Evolutionary conservation across 2,888 invertebrate species (phyloP), one percentile per base, ranked within the genome.

Genomic region (Ormyrus pomaceus): DNA sequence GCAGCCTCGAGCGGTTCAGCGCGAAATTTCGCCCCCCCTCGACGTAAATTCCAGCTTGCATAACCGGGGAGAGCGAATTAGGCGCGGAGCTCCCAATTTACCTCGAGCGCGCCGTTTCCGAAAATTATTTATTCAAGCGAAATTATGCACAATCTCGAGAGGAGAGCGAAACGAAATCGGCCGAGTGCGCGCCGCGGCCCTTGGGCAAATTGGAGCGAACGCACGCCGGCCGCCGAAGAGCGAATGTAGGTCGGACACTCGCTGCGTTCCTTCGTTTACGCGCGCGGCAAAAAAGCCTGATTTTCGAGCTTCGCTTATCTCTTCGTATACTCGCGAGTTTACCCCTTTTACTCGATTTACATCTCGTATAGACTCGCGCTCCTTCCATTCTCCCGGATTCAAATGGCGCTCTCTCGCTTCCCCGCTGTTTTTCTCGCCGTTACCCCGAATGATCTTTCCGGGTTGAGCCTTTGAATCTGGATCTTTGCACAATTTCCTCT

Each of bases 201-300:
- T 71, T 61, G 10, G 5, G 34, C 34, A 55, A 73, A 62, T 55
- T 48, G 64, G 62, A 53, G 64, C 51, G 19, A 55, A 34, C 55
- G n/a, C 13, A 56, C 45, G 53, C 9, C 13, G 46, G 59, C 64
- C 48, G 19, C n/a, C n/a, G 62, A 8, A 11, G 48, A 48, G n/a
- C 46, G 46, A 58, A 61, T 61, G 61, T 71, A 71, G 71, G 71
- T 71, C 61, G 59, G 61, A 59, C 19, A 19, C 10, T 61, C 19
- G 34, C 4, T 34, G 34, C 34, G 34, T 34, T 34, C n/a, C 34
- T n/a, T 13, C 71, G 50, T 13, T 19, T 51, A 19, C 4, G 50
- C 59, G 34, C 48, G 70, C n/a, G 7, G 50, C 50, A 1, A 34
- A n/a, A 48, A 51, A 56, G 48, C 34, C 4, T 51, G 53, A 53